Evolutionary conservation across 2,113 vertebrate genomes (phyloP).

Genomic region (Manacus vitellinus): DNA sequence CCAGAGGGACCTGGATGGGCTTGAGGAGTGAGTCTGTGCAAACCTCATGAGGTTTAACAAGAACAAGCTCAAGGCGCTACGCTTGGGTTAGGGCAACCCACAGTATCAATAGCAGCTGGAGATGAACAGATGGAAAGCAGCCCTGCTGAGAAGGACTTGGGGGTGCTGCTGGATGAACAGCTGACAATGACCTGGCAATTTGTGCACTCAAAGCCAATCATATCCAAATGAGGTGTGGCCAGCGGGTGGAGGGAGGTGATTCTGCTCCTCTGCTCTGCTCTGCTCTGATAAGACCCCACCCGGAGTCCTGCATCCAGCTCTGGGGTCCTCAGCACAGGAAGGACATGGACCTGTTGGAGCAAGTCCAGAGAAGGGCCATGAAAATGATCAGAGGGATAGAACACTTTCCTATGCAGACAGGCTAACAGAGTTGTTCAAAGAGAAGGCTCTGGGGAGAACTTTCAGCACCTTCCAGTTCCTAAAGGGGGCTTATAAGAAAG

Average conservation of each 20-base stretch:
- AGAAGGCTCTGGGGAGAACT: background rate
- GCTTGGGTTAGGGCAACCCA: rapidly evolving
- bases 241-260: background rate
- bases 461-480: background rate
- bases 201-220: rapidly evolving
- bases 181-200: rapidly evolving
- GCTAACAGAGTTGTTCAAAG: background rate
- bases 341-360: background rate
- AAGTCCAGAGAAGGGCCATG: background rate
- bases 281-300: background rate
- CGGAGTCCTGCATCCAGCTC: background rate
- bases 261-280: background rate
- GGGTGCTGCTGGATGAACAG: rapidly evolving
- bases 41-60: background rate
- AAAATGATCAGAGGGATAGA: background rate
- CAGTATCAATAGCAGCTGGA: rapidly evolving
- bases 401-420: background rate
- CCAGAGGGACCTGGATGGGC: background rate
- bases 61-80: background rate
- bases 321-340: rapidly evolving
- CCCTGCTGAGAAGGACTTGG: background rate
- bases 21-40: no score
- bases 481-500: background rate
- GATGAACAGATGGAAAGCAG: background rate
- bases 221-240: background rate